Percentiles rank a stretch among this genome's conserved stretches.
Evolutionary conservation across 2,888 invertebrate species (phyloP).

Genomic region (Globia sparganii): DNA sequence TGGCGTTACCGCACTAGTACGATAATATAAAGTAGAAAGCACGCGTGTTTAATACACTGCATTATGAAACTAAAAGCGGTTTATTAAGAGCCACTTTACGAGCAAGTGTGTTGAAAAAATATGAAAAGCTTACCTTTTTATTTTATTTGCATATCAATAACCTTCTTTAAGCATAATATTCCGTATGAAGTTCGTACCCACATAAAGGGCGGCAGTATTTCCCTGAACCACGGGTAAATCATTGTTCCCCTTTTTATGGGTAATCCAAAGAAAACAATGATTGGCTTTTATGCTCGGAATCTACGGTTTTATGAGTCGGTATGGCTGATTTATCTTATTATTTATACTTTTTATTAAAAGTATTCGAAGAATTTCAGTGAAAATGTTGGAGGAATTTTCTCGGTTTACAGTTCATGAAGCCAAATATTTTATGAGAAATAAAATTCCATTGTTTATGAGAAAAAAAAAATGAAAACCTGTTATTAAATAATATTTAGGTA

Average conservation of each 20-base stretch:
- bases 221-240: conserved; percentile 53
- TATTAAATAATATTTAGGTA: neutral
- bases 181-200: conserved; percentile 24
- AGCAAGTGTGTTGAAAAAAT: no score
- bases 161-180: conserved; percentile 6
- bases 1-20: no score
- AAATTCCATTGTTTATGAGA: neutral
- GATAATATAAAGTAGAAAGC: no score
- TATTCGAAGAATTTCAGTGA: neutral
- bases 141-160: conserved; percentile 30
- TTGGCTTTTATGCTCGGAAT: conserved; percentile 47
- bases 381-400: conserved; percentile 4
- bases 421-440: neutral
- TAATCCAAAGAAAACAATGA: conserved; percentile 64
- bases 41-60: no score
- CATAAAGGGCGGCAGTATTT: conserved; percentile 32
- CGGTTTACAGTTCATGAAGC: neutral
- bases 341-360: conserved; percentile 53
- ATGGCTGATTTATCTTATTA: conserved; percentile 35
- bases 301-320: conserved; percentile 59
- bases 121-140: neutral
- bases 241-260: conserved; percentile 65
- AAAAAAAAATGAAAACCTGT: neutral
- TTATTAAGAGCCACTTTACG: no score
- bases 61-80: no score